Conservation (phyloP, 2,797 vertebrate genomes). For the Chaetodon trifasciatus region DNA sequence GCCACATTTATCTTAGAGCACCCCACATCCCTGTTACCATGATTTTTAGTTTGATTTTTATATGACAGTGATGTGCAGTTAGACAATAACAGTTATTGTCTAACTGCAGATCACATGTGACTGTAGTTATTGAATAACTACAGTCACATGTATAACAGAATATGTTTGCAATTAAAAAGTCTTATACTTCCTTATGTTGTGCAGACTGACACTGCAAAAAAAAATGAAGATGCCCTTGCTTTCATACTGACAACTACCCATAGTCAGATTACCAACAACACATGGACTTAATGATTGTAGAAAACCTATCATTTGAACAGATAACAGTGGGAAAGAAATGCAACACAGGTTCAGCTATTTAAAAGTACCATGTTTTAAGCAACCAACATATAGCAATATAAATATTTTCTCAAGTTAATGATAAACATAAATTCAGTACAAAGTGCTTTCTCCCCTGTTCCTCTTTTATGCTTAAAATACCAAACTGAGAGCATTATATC, state of each 20-base stretch:
- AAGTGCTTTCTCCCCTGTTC: constrained; percentile 19
- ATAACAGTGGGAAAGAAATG: not conserved
- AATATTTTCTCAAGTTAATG: not conserved
- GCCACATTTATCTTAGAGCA: not conserved
- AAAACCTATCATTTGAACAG: not conserved
- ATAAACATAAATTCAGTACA: not conserved
- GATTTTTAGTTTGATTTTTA: not conserved
- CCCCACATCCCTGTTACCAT: not conserved
- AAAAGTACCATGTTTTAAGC: not conserved
- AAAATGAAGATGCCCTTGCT: not conserved
- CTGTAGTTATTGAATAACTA: no score
- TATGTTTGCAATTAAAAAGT: not conserved
- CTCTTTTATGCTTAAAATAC: constrained; percentile 50
- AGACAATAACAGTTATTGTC: no score
- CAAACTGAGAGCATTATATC: constrained; percentile 60
- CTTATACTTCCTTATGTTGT: not conserved
- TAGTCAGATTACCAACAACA: not conserved
- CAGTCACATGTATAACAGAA: not conserved
- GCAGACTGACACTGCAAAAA: not conserved
- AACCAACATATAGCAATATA: not conserved
- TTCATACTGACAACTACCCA: no score
- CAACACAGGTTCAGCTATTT: not conserved
- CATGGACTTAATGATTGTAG: not conserved
- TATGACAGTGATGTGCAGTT: not conserved
- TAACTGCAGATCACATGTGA: no score